Evolutionary conservation across 2,797 vertebrate species (phyloP).

Genomic region (Paratrypauchen microcephalus): DNA sequence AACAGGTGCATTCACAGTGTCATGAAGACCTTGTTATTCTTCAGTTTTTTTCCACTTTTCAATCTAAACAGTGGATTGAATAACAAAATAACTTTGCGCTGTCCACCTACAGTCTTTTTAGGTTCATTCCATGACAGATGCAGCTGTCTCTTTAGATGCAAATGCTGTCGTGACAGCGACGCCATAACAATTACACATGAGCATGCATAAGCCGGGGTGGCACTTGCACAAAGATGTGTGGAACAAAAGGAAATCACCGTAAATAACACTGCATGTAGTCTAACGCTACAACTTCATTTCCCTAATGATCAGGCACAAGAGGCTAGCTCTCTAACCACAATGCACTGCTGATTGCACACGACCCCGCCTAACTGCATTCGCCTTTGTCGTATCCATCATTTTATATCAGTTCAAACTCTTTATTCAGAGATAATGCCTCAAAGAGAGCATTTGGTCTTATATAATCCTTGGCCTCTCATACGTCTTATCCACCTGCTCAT

Average conservation of each 20-base stretch:
- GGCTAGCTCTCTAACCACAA: slow-evolving; percentile 65
- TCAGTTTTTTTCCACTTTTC: background rate
- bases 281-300: slow-evolving; percentile 50
- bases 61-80: background rate
- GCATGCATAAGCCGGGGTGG: slow-evolving; percentile 13
- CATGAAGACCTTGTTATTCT: background rate
- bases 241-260: slow-evolving; percentile 39
- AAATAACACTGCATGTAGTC: slow-evolving; percentile 25
- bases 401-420: slow-evolving; percentile 51
- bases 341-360: slow-evolving; percentile 70
- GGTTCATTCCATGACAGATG: slow-evolving; percentile 3
- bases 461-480: slow-evolving; percentile 22
- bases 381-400: slow-evolving; percentile 27
- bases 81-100: background rate
- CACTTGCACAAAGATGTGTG: slow-evolving; percentile 13
- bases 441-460: slow-evolving; percentile 38
- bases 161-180: slow-evolving; percentile 4
- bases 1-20: background rate
- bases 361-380: slow-evolving; percentile 38
- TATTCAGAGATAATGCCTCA: slow-evolving; percentile 41
- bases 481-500: slow-evolving; percentile 11
- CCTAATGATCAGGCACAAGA: slow-evolving; percentile 61
- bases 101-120: slow-evolving; percentile 8
- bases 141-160: slow-evolving; percentile 2
- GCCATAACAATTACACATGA: slow-evolving; percentile 18